A percentile compares a stretch with the other conserved stretches of the same genome.
Evolutionary conservation across 2,797 vertebrate genomes (phyloP).

Genomic region (Arremon aurantiirostris): DNA sequence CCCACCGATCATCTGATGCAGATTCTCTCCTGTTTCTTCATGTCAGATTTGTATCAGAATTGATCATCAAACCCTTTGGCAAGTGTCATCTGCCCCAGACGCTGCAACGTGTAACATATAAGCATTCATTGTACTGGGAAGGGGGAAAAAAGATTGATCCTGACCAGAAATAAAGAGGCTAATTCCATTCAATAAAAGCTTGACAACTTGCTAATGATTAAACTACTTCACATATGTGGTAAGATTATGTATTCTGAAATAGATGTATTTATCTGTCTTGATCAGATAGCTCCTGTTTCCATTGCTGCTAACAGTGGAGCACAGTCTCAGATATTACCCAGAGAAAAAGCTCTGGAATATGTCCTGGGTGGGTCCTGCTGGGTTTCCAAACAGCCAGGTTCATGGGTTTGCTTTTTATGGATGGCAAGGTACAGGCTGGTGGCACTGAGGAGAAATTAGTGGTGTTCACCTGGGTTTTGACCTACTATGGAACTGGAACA

Average conservation of each 20-base stretch:
- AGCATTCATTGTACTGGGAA: conserved; percentile 46
- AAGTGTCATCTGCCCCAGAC: conserved; percentile 64
- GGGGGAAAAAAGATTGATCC: conserved; percentile 5
- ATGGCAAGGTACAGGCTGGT: not conserved
- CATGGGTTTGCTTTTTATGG: not conserved
- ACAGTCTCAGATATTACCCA: not conserved
- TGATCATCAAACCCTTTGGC: conserved; percentile 65
- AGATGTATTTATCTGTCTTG: conserved; percentile 37
- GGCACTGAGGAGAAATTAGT: not conserved
- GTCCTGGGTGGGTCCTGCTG: not conserved
- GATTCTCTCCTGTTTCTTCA: conserved; percentile 41
- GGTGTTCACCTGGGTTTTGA: not conserved
- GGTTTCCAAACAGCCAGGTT: not conserved
- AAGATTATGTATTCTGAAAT: conserved; percentile 51
- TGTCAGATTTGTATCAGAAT: conserved; percentile 69
- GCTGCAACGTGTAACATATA: conserved; percentile 38
- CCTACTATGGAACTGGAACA: not conserved
- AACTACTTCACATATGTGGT: conserved; percentile 54
- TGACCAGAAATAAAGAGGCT: conserved; percentile 48
- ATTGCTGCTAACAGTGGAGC: not conserved
- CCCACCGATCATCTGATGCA: conserved; percentile 29
- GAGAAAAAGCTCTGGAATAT: not conserved
- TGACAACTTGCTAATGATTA: conserved; percentile 57
- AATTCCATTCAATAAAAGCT: conserved; percentile 60
- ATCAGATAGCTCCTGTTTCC: conserved; percentile 19